Conservation (phyloP, 2,113 vertebrate species). For the Rhabdornis inornatus region DNA sequence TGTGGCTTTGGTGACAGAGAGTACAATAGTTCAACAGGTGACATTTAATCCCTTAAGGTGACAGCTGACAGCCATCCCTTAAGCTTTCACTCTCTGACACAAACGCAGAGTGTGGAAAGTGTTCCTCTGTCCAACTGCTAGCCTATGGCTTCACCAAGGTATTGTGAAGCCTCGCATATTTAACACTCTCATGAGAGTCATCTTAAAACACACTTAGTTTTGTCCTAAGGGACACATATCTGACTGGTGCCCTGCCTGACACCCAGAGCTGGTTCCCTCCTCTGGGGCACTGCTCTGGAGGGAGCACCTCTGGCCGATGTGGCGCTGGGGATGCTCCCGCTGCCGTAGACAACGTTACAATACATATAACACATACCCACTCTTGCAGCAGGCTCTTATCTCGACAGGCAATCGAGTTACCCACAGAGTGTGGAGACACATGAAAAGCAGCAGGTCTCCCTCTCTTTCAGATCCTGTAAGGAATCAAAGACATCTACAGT, state of each 20-base stretch:
- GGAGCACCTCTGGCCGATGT: accelerated
- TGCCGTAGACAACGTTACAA: conserved; percentile 21
- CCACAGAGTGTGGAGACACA: conserved; percentile 61
- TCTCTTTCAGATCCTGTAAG: conserved; percentile 64
- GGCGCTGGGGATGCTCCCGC: not conserved
- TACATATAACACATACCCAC: conserved; percentile 57
- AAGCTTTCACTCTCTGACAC: not conserved
- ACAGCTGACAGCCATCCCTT: not conserved
- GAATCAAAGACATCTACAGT: conserved; percentile 66
- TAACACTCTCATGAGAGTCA: not conserved
- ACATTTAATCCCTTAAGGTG: not conserved
- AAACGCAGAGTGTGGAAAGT: not conserved
- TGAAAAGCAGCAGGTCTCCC: conserved; percentile 65
- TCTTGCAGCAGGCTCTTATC: conserved; percentile 61
- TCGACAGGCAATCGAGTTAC: conserved; percentile 56
- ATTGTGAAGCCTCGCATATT: not conserved
- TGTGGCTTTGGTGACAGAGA: not conserved
- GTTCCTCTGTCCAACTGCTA: not conserved
- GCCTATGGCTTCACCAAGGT: not conserved
- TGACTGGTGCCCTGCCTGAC: not conserved
- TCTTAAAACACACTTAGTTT: not conserved
- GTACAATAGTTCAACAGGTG: not conserved
- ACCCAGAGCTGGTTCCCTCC: not conserved
- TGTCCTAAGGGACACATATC: not conserved
- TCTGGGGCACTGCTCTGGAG: not conserved